Conservation (phyloP, 1,140 invertebrate species). For the Drosophila novamexicana region DNA sequence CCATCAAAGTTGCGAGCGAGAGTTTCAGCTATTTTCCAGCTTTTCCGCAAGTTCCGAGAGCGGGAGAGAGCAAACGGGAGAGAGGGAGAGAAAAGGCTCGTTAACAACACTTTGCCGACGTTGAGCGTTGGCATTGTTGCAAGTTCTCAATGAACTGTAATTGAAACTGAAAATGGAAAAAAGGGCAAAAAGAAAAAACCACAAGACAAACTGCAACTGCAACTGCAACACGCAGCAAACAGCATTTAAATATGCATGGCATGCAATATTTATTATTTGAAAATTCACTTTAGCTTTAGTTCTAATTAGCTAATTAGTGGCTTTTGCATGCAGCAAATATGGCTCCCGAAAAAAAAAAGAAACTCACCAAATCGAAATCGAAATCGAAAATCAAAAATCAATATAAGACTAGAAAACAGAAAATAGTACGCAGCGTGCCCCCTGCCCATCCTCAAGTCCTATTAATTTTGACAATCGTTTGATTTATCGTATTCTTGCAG, state of each 20-base stretch:
- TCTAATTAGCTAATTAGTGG: slow-evolving; percentile 18
- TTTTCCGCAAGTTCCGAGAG: slow-evolving; percentile 14
- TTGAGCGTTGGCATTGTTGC: slow-evolving; percentile 69
- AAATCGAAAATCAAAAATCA: slow-evolving; percentile 8
- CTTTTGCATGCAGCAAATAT: slow-evolving; percentile 36
- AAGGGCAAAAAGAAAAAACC: slow-evolving; percentile 26
- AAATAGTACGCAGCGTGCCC: not conserved
- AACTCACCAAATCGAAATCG: not conserved
- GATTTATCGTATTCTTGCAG: slow-evolving; percentile 82
- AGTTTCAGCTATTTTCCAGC: slow-evolving; percentile 37
- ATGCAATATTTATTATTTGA: slow-evolving; percentile 76
- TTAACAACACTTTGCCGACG: slow-evolving; percentile 80
- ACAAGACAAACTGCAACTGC: slow-evolving; percentile 27
- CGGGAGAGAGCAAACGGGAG: too few species aligned
- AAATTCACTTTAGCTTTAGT: slow-evolving; percentile 31
- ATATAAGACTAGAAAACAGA: slow-evolving; percentile 18
- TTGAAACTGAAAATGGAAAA: slow-evolving; percentile 66
- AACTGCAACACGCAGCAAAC: slow-evolving; percentile 17
- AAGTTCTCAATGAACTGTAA: slow-evolving; percentile 80
- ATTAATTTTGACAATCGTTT: slow-evolving; percentile 79
- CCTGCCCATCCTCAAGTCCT: slow-evolving; percentile 45
- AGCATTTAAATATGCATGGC: slow-evolving; percentile 60
- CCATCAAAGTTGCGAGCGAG: slow-evolving; percentile 56
- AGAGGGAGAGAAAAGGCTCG: slow-evolving; percentile 43
- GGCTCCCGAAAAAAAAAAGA: slow-evolving; percentile 7